Percentiles rank a stretch among this genome's conserved stretches.
phyloP scores from a whole-genome alignment of 2,888 invertebrate genomes.

The Tenodera sinensis region DNA sequence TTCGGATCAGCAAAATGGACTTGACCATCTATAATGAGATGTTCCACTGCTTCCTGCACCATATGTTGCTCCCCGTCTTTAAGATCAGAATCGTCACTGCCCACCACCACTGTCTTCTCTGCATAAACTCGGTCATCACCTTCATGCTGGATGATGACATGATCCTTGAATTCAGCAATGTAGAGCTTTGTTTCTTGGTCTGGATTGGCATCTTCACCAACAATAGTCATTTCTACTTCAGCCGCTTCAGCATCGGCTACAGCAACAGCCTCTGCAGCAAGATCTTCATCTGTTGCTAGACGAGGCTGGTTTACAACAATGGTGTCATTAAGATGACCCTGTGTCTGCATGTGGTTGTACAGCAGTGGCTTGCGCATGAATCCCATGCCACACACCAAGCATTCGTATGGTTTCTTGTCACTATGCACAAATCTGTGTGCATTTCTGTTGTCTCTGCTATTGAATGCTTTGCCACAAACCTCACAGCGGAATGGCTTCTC shows the following conservation, averaged over 20 bases:
- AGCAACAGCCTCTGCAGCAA: constrained; percentile 40
- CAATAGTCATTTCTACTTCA: constrained; percentile 43
- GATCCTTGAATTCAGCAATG: constrained; percentile 51
- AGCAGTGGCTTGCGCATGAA: constrained; percentile 80
- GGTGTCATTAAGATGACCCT: constrained; percentile 72
- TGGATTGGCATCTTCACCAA: constrained; percentile 34
- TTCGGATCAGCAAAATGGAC: constrained; percentile 38
- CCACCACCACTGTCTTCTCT: constrained; percentile 24
- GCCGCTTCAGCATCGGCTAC: constrained; percentile 42
- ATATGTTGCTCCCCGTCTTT: constrained; percentile 34
- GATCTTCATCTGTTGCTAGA: constrained; percentile 56
- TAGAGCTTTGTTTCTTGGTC: constrained; percentile 47
- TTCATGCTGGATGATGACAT: constrained; percentile 47
- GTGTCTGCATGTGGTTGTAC: constrained; percentile 70
- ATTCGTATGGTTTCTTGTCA: constrained; percentile 83
- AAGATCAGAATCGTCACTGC: constrained; percentile 27
- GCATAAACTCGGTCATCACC: constrained; percentile 38
- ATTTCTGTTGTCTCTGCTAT: constrained; percentile 79
- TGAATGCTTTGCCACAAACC: constrained; percentile 80
- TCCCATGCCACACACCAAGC: constrained; percentile 73
- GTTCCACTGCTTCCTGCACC: constrained; percentile 36
- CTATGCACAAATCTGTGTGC: constrained; percentile 82
- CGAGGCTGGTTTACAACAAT: constrained; percentile 81
- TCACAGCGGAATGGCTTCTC: constrained; percentile 72
- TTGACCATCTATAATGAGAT: constrained; percentile 38